Percentiles rank a stretch among this genome's conserved stretches.
phyloP scores from a whole-genome alignment of 2,113 vertebrate genomes.

The Ploceus nigricollis region DNA sequence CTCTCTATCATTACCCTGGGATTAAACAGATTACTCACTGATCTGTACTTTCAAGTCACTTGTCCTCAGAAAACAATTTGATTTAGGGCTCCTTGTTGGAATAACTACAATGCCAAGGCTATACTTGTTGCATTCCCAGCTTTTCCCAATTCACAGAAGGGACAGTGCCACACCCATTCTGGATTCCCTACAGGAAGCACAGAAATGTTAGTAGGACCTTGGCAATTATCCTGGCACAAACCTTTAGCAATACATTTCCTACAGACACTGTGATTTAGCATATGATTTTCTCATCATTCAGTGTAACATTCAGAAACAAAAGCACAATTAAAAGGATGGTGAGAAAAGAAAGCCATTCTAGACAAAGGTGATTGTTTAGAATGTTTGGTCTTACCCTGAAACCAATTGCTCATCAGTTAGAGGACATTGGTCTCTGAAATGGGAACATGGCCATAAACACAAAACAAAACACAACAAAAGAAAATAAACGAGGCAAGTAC shows the following conservation, averaged over 20 bases:
- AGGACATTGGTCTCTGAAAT: constrained; percentile 93
- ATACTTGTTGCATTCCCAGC: background rate
- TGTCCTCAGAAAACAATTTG: background rate
- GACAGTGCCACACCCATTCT: background rate
- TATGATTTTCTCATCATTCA: constrained; percentile 55
- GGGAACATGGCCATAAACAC: constrained; percentile 85
- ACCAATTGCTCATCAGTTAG: constrained; percentile 94
- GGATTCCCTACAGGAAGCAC: constrained; percentile 17
- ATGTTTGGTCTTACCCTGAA: constrained; percentile 89
- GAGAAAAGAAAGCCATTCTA: constrained; percentile 76
- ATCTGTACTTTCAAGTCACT: background rate
- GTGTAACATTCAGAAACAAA: constrained; percentile 55
- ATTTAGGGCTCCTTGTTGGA: background rate
- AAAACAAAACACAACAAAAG: constrained; percentile 65
- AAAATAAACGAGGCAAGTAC: constrained; percentile 68
- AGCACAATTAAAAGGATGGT: constrained; percentile 68
- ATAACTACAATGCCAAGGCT: background rate
- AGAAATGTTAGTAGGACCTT: constrained; percentile 40
- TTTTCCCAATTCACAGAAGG: background rate
- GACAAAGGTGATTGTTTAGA: constrained; percentile 79
- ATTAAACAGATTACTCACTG: background rate
- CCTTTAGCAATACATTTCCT: background rate
- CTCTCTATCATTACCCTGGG: background rate
- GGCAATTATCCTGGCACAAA: constrained; percentile 1
- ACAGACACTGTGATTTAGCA: constrained; percentile 23